These are phyloP conservation scores for Epizoanthus rinbou DNA, from an alignment of 92 coral and sea anemone species.

Conservation along the genomic window DNA sequence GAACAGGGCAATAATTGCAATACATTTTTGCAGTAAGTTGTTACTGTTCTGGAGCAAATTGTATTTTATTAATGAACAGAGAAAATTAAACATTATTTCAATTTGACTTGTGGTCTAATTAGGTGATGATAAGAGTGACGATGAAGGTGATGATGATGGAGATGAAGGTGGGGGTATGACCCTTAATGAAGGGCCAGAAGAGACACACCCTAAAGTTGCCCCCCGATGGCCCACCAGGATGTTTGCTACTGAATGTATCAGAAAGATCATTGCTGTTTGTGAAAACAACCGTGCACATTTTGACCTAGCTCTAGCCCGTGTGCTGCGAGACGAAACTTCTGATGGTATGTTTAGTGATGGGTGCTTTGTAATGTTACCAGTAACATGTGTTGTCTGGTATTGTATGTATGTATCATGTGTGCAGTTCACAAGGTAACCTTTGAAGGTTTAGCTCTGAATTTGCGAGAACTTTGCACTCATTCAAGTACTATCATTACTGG, in stretches of 20 bases:
- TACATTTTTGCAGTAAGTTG: too few relatives aligned
- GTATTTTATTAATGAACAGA: too few relatives aligned
- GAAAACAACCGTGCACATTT: constrained; percentile 90
- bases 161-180: constrained; percentile 98
- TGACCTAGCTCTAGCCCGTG: constrained; percentile 90
- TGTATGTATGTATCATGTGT: background rate
- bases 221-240: constrained; percentile 99
- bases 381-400: background rate
- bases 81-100: too few relatives aligned
- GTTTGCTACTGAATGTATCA: constrained; percentile 94
- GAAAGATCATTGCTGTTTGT: constrained; percentile 91
- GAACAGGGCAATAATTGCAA: too few relatives aligned
- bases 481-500: too few relatives aligned
- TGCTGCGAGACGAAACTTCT: constrained; percentile 77
- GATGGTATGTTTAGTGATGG: constrained; percentile 65
- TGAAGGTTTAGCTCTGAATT: too few relatives aligned
- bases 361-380: background rate
- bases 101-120: background rate
- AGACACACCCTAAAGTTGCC: constrained; percentile 95
- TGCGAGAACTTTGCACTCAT: too few relatives aligned
- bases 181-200: constrained; percentile 83
- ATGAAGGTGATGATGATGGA: constrained; percentile 60
- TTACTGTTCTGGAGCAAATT: too few relatives aligned
- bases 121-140: constrained; percentile 79
- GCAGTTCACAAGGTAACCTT: background rate